Evolutionary conservation across 2,113 vertebrate genomes (phyloP), one percentile per base, ranked within the genome.

Genomic region (Gymnarchus niloticus): DNA sequence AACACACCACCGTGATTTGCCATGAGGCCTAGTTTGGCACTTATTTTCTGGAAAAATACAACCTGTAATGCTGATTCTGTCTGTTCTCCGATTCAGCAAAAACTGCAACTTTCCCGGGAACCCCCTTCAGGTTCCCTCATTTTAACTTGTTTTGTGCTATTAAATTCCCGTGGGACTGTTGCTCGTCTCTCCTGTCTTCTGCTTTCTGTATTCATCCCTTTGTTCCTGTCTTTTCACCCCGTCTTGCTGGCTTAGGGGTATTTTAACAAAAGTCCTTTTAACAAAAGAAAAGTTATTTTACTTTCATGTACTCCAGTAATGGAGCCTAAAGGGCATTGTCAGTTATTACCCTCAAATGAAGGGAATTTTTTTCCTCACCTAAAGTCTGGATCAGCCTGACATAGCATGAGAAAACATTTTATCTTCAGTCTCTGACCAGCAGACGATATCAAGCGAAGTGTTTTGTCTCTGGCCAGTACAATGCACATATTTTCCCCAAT

Each of bases 251-350:
- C 89, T 93, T 91, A 91, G 90, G 90, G 85, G 83, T 81, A 89
- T 87, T 87, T 84, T 92, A 93, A 93, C 91, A 88, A 86, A 90
- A 94, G 93, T 93, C 93, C 93, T 88, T 87, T 91, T 88, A 91
- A 89, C 81, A 78, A 83, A 85, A 56, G 25, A 0, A 76, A 8
- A 86, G 90, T 89, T 93, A 92, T 93, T 94, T 91, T 90, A 84
- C 89, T 77, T 14, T 21, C 49, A 17, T 21, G 14, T 89, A 87
- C 83, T 88, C 25, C n/a, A 49, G n/a, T 73, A 76, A 86, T 33
- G 28, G 7, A 51, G 83, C 25, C 54, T 56, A 51, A 86, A 85
- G 69, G 85, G 84, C 54, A 85, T 41, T 86, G 80, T 48, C 3
- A 52, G 1, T 54, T 23, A 19, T 51, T 52, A 54, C 1, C 54